Conservation (phyloP, 2,888 invertebrate genomes). For the Rhogogaster chlorosoma region DNA sequence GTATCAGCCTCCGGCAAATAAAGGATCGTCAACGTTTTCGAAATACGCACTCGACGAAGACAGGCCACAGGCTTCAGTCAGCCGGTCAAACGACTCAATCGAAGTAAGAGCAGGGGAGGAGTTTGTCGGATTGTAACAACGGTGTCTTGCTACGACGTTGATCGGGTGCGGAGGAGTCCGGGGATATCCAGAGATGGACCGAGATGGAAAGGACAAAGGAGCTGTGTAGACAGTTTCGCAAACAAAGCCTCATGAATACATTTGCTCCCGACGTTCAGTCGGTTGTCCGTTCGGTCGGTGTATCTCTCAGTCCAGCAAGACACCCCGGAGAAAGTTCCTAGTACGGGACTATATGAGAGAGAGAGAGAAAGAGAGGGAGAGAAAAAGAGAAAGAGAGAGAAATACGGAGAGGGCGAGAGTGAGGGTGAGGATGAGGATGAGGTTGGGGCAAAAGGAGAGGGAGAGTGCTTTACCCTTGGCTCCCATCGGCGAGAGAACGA, state of each 20-base stretch:
- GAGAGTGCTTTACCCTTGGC: conserved; percentile 36
- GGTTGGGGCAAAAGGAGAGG: neutral
- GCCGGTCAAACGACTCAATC: conserved; percentile 63
- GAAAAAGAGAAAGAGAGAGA: neutral
- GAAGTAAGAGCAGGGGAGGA: conserved; percentile 54
- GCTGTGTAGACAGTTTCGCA: conserved; percentile 64
- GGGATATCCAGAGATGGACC: conserved; percentile 33
- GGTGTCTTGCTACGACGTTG: conserved; percentile 41
- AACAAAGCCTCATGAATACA: conserved; percentile 66
- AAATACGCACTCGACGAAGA: conserved; percentile 15
- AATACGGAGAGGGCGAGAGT: neutral
- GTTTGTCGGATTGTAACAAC: conserved; percentile 57
- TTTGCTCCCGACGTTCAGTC: conserved; percentile 60
- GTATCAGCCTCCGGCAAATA: neutral
- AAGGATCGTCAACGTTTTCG: conserved; percentile 37
- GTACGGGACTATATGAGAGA: conserved; percentile 35
- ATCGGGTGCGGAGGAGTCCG: conserved; percentile 46
- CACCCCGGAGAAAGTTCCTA: conserved; percentile 48
- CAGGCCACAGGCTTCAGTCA: conserved; percentile 24
- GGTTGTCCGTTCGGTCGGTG: conserved; percentile 29
- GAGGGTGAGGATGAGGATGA: neutral
- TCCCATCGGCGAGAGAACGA: conserved; percentile 16
- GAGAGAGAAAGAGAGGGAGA: neutral
- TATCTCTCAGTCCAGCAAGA: conserved; percentile 28
- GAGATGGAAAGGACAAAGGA: conserved; percentile 53